phyloP scores from a whole-genome alignment of 2,888 invertebrate genomes.

The Aspidiotus rigidus region DNA sequence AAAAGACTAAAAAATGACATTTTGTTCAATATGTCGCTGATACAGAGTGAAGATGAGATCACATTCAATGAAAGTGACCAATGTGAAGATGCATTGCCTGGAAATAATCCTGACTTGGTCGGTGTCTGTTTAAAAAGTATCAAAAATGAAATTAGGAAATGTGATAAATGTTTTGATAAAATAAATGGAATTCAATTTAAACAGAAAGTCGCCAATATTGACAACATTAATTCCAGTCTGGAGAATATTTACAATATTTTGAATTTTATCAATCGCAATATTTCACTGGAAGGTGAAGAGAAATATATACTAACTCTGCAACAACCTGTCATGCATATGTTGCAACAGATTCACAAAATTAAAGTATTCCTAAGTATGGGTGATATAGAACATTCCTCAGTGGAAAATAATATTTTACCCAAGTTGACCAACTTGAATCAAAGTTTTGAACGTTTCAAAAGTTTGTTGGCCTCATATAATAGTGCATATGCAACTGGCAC shows the following conservation, averaged over 20 bases:
- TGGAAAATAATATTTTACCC: conserved; percentile 1
- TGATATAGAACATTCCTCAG: background rate
- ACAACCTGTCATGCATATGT: conserved; percentile 15
- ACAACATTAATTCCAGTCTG: conserved; percentile 6
- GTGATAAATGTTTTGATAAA: conserved; percentile 20
- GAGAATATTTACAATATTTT: conserved; percentile 25
- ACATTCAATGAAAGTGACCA: conserved; percentile 22
- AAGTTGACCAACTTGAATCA: conserved; percentile 3
- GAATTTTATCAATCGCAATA: conserved; percentile 13
- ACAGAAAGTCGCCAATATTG: background rate
- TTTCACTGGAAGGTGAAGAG: conserved; percentile 11
- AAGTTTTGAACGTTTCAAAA: background rate
- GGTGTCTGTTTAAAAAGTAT: conserved; percentile 17
- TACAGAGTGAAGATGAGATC: conserved; percentile 26
- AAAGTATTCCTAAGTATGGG: background rate
- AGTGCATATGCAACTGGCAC: background rate
- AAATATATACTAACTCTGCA: background rate
- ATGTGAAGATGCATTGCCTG: conserved; percentile 10
- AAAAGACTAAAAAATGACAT: conserved; percentile 18
- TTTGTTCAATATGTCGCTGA: conserved; percentile 25
- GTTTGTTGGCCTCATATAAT: background rate
- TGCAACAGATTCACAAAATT: conserved; percentile 12
- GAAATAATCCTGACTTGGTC: conserved; percentile 12
- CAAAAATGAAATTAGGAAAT: conserved; percentile 20
- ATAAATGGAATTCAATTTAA: conserved; percentile 9